Base-by-base conservation (phyloP, 2,113 vertebrate species). In the Salvelinus namaycush region DNA sequence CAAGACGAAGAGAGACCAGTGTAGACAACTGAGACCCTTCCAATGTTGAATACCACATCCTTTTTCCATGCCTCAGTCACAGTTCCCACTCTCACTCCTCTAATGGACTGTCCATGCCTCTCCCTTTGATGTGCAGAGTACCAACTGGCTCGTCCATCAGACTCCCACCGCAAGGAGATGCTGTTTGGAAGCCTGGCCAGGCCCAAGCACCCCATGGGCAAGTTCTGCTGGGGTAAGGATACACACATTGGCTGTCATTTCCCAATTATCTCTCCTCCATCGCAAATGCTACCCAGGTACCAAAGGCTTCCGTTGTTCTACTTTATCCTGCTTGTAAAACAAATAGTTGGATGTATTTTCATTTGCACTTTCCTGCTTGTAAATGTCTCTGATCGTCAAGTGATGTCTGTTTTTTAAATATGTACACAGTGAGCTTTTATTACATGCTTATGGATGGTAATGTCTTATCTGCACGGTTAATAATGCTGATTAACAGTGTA, bases 141-240 rank as follows among this genome's bases (percentile, higher is more conserved):
- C 84, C 96, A 99, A 86, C 85, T 98, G 66, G 96, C 96, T 4
- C 92, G 94, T 76, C 96, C 97, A 2, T 97, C 95, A 14, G 97
- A 99, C 92, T 94, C 95, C 5, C 96, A 97, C 78, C 95, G 97
- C 51, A 98, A 96, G 77, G 96, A 97, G 89, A 97, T 97, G 96
- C 90, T 99, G 1, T 98, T 99, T 89, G 97, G 97, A 79, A 97
- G 96, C 80, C 89, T 99, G 87, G 96, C 97, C 76, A 96, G 92
- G 83, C 89, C 94, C 39, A 95, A 94, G 72, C 97, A 99, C 91
- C 97, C 97, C 1, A 98, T 99, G 97, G 92, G 95, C 73, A 99
- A 99, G 78, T 99, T 99, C 91, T 97, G 95, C 90, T 98, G 97
- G 96, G 97, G 97, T 99, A 90, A 89, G 90, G 73, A 76, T 70